Evolutionary conservation across 2,888 invertebrate genomes (phyloP).

Genomic region (Orthosia gracilis): DNA sequence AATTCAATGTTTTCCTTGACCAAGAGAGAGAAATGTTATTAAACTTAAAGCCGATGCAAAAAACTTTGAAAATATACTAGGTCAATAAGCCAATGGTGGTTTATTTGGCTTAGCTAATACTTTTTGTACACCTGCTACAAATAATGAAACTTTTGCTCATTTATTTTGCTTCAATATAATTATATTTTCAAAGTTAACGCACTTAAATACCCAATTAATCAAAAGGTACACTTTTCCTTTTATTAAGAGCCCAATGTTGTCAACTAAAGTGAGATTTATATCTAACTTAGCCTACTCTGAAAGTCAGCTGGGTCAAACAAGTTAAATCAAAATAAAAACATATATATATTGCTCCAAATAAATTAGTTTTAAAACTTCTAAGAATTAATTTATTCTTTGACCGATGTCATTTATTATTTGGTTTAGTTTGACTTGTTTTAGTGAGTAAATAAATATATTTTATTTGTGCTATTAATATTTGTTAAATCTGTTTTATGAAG

Average conservation of each 20-base stretch:
- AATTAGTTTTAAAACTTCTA: constrained; percentile 39
- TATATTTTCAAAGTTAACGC: not conserved
- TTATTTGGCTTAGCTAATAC: not conserved
- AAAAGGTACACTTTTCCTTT: constrained; percentile 20
- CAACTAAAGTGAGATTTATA: constrained; percentile 33
- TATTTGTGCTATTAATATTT: constrained; percentile 5
- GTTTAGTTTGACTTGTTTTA: constrained; percentile 6
- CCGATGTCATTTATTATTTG: constrained; percentile 17
- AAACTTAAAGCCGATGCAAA: too few relatives aligned
- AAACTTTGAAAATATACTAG: too few relatives aligned
- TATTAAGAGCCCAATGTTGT: not conserved
- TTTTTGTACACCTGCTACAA: not conserved
- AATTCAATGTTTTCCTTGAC: too few relatives aligned
- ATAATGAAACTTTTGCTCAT: not conserved
- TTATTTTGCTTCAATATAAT: not conserved
- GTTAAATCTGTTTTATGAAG: not conserved
- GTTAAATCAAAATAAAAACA: constrained; percentile 27
- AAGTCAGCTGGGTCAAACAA: constrained; percentile 41
- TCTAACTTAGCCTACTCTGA: constrained; percentile 21
- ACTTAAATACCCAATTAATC: constrained; percentile 7
- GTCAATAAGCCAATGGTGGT: not conserved
- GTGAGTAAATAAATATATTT: not conserved
- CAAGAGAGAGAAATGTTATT: too few relatives aligned
- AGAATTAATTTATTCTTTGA: constrained; percentile 21
- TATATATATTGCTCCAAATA: constrained; percentile 10